These are phyloP conservation scores for Diplazon laetatorius DNA, from an alignment of 2,888 invertebrate species.

Conservation along the genomic window DNA sequence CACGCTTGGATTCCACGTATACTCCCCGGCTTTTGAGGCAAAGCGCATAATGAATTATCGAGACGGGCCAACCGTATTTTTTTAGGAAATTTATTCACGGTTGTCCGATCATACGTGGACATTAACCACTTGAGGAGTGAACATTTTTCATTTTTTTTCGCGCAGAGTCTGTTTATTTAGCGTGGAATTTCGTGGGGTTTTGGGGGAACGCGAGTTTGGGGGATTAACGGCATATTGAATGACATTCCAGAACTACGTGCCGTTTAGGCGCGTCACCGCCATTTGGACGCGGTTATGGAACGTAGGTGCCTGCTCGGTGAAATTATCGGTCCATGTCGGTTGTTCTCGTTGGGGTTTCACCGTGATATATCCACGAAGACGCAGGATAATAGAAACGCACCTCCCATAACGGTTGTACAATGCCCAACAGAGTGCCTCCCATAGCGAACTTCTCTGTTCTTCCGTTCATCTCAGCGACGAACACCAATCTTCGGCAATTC, in stretches of 20 bases:
- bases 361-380: constrained; percentile 75
- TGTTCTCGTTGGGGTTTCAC: constrained; percentile 53
- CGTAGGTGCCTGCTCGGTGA: constrained; percentile 71
- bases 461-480: constrained; percentile 66
- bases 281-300: constrained; percentile 69
- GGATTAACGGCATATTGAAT: too few relatives aligned
- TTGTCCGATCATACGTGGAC: not conserved
- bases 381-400: constrained; percentile 71
- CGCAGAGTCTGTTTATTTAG: not conserved
- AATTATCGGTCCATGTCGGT: constrained; percentile 76
- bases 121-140: constrained; percentile 9
- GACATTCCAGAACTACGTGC: constrained; percentile 24
- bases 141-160: not conserved
- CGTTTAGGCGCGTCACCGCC: constrained; percentile 65
- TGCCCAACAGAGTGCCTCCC: constrained; percentile 63
- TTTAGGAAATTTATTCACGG: constrained; percentile 1
- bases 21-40: constrained; percentile 17
- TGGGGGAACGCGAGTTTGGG: too few relatives aligned
- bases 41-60: constrained; percentile 8
- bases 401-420: constrained; percentile 64
- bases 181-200: too few relatives aligned
- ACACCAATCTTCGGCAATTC: constrained; percentile 56
- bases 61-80: constrained; percentile 19
- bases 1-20: constrained; percentile 24
- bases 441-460: too few relatives aligned